phyloP scores from a whole-genome alignment of 2,113 vertebrate species.

The Spermophilus dauricus region DNA sequence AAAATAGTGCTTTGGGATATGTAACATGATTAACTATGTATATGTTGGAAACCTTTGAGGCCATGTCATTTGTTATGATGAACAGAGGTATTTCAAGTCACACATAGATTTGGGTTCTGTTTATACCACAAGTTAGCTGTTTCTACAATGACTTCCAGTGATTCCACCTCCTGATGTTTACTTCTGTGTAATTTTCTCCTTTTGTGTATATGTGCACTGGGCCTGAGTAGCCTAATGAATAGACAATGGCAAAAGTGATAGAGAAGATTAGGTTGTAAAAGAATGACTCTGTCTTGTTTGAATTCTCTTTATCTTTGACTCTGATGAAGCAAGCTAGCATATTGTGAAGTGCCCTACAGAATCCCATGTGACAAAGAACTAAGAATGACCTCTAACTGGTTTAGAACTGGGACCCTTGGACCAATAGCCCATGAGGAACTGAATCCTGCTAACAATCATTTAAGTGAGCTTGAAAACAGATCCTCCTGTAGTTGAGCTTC shows the following conservation, averaged over 20 bases:
- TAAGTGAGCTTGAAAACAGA: not conserved
- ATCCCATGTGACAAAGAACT: not conserved
- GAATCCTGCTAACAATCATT: not conserved
- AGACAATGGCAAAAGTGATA: not conserved
- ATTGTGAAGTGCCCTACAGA: not conserved
- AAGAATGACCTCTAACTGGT: not conserved
- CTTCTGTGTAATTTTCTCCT: not conserved
- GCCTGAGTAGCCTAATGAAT: not conserved
- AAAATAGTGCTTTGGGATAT: not conserved
- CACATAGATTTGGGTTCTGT: not conserved
- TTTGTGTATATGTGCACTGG: not conserved
- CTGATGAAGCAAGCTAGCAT: not conserved
- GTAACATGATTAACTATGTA: not conserved
- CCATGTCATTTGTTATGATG: not conserved
- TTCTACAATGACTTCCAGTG: not conserved
- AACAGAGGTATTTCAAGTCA: not conserved
- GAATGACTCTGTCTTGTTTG: not conserved
- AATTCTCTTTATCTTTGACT: not conserved
- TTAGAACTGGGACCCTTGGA: not conserved
- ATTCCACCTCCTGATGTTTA: not conserved
- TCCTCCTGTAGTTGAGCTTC: not conserved
- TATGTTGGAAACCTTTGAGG: not conserved
- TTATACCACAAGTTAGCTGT: not conserved
- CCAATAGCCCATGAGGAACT: not conserved
- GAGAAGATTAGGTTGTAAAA: constrained; percentile 2